Base-by-base conservation (phyloP, 2,888 invertebrate genomes). In the Gymnocheta viridis region DNA sequence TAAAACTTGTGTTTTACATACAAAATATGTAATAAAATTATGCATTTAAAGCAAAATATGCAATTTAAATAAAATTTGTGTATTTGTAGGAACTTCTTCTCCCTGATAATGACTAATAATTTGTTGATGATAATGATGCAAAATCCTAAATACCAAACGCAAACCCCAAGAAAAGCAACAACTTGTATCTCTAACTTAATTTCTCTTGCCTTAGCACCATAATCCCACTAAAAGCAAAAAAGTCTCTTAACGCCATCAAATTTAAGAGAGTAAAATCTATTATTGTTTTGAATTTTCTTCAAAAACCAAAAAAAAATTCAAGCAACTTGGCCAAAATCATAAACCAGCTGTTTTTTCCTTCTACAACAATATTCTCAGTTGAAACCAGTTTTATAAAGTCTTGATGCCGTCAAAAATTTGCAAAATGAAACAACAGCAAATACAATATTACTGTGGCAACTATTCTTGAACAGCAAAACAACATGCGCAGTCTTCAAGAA, bases 401-500 rank as follows among this genome's bases (percentile, higher is more conserved):
- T 58, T 49, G 44, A 38, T 54, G 24, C 22, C 29, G 44, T 67
- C 22, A 14, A 47, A 56, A 67, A 44, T 14, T 27, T 22, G 14
- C 32, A 49, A 41, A 54, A 69, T 29, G 62, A n/a, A 58, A 66
- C 41, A 41, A 41, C 7, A 62, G 64, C 17, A 73, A 47, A 32
- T 60, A 67, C 49, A 73, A 56, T 12, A 41, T 49, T 1, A 19
- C 38, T 32, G 56, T 24, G 32, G 35, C 72, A 77, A 83, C 58
- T 72, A 79, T 83, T 79, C 82, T 62, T 66, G 27, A 76, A 60
- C 76, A 72, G 35, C 9, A 60, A 54, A 70, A 83, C n/a, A 54
- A 67, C 83, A 84, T 84, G 83, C 83, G 83, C 83, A 81, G 72
- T 72, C 35, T 44, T 51, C 12, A 70, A 58, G 51, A 9, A 51